Base-by-base conservation (phyloP, 2,797 vertebrate genomes). In the Mus spretus region DNA sequence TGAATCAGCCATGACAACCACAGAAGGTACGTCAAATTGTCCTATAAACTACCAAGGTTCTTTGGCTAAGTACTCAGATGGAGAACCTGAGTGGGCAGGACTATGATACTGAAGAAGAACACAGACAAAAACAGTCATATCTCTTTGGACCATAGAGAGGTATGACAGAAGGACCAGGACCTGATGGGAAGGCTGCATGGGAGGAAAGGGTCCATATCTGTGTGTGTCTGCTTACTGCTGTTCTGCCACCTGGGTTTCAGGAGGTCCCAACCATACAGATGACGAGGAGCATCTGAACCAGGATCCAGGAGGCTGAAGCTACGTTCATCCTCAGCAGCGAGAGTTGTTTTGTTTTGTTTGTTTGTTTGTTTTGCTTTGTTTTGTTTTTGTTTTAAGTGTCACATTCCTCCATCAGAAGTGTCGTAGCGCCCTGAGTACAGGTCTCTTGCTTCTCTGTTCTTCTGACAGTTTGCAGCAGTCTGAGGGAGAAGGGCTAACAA, bases 1-100 rank as follows among this genome's bases (percentile, higher is more conserved):
- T 4, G 9, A 67, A 89, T 89, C 50, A 24, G 24, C 89, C 83
- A 44, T 70, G 67, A 70, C 7, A 26, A 55, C 89, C 81, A 85
- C 78, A 59, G 77, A 91, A 74, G 92, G 31, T 22, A 53, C 77
- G 84, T 91, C 70, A 80, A 92, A 78, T 53, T 74, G 63, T 74
- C 67, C 44, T 92, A 70, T 31, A 90, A 95, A 91, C 55, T 59
- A 57, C 82, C 11, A 7, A 28, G 6, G 47, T 84, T 47, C 89
- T 95, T 88, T 75, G 85, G 89, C 67, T 2, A 5, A 31, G 44
- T 50, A 47, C 79, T 89, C 93, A 59, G 55, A 91, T 28, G 24
- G 50, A 93, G 85, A 95, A 57, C 6, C 78, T 44, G 96, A 94
- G 34, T 1, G 5, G 47, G 40, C 87, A 70, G 72, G 53, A 20